Evolutionary conservation across 2,888 invertebrate genomes (phyloP), one percentile per base, ranked within the genome.

Genomic region (Drosophila kuntzei): DNA sequence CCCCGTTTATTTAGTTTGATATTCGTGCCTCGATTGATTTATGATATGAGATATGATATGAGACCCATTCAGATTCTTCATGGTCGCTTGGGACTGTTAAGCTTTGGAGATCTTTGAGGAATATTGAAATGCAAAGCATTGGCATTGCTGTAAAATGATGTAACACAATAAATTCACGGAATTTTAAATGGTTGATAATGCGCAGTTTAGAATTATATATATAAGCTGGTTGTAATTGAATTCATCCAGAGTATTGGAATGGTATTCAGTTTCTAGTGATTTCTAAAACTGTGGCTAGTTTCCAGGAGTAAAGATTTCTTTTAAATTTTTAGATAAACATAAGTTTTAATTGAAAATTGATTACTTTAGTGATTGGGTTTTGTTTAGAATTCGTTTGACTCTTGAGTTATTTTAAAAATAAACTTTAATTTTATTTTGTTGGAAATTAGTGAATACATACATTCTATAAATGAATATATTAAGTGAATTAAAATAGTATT

Each of bases 71-170:
- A 25, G 12, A 22, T 29, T 27, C 8, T 29, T 22, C 39, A 50
- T 29, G 58, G 41, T 59, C 58, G 39, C 16, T 32, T n/a, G 25
- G 47, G 34, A 44, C 14, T 49, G 49, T 51, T 58, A 36, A 59
- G 37, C 63, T 55, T 25, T 34, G 8, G 16, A 39, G 20, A 29
- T 57, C 37, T 36, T 11, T 43, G 18, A 34, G 20, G 25, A 47
- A 29, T 61, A 61, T 27, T 25, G 25, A 12, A 37, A 36, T 46
- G 16, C 11, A 22, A 32, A 11, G 20, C 29, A 50, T 16, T 43
- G 29, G 14, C 14, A 16, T 27, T 12, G 16, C 32, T 34, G n/a
- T 16, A 20, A 47, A 41, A 41, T 53, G 32, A 51, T 62, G 29
- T 11, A 43, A 43, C 25, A 11, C 20, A 51, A 51, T 27, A 39